A percentile compares a stretch with the other conserved stretches of the same genome.
Evolutionary conservation across 2,797 vertebrate genomes (phyloP).

Genomic region (Botia kubotai): DNA sequence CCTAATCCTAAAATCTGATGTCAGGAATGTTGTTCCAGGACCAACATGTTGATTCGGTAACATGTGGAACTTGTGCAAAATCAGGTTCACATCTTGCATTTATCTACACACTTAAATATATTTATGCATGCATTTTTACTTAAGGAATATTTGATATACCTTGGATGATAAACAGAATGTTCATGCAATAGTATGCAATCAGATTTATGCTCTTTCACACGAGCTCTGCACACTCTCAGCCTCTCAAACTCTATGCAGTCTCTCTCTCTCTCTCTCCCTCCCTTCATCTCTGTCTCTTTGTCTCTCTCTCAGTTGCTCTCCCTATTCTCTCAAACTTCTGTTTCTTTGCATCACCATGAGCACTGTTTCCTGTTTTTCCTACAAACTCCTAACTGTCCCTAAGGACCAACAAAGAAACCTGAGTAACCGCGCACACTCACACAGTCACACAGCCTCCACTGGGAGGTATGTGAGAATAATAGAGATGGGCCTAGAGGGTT

Average conservation of each 20-base stretch:
- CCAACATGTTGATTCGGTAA: too few relatives aligned
- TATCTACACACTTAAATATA: too few relatives aligned
- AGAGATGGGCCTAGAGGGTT: constrained; percentile 50
- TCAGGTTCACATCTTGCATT: too few relatives aligned
- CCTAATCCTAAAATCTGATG: background rate
- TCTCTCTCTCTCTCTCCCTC: background rate
- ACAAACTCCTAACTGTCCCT: constrained; percentile 52
- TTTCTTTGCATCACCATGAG: constrained; percentile 60
- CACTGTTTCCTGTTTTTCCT: constrained; percentile 68
- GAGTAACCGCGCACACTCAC: constrained; percentile 45
- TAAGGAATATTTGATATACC: too few relatives aligned
- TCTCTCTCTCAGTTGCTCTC: constrained; percentile 20
- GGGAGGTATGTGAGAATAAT: constrained; percentile 54
- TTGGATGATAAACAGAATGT: too few relatives aligned
- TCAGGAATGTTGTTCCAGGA: too few relatives aligned
- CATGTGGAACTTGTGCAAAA: too few relatives aligned
- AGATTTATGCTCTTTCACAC: too few relatives aligned
- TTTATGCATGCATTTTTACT: too few relatives aligned
- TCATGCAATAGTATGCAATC: too few relatives aligned
- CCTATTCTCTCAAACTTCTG: constrained; percentile 39
- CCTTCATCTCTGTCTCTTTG: background rate
- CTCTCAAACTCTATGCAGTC: too few relatives aligned
- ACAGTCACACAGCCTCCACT: constrained; percentile 1
- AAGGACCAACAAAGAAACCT: constrained; percentile 60
- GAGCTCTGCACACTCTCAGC: background rate